phyloP scores from a whole-genome alignment of 2,113 vertebrate species.

The Etia nguti region DNA sequence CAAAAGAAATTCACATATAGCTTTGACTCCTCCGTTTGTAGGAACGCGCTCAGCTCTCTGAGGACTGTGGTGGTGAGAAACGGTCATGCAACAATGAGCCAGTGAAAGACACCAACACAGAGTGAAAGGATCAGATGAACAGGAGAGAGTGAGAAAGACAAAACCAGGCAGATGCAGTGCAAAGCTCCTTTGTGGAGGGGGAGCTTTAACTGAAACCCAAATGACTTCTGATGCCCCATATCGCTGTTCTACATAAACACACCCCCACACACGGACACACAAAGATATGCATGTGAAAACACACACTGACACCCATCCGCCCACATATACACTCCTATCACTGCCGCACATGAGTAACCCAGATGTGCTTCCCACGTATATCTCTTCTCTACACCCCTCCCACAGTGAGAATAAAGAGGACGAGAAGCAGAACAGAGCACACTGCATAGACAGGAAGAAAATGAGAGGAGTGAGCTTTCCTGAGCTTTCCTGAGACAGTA shows the following conservation, averaged over 20 bases:
- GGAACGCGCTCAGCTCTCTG: not conserved
- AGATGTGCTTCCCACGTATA: slow-evolving; percentile 49
- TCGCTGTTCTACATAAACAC: slow-evolving; percentile 21
- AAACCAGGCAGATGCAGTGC: not conserved
- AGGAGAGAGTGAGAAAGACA: not conserved
- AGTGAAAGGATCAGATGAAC: not conserved
- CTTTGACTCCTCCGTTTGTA: not conserved
- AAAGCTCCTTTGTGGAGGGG: slow-evolving; percentile 40
- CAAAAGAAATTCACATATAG: not conserved
- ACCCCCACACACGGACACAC: not conserved
- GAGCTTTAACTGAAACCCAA: slow-evolving; percentile 18
- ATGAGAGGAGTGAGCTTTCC: not conserved
- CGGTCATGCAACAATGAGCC: slow-evolving; percentile 24
- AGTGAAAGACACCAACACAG: not conserved
- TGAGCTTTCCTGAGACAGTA: not conserved
- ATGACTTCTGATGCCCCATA: slow-evolving; percentile 14
- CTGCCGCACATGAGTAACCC: slow-evolving; percentile 47
- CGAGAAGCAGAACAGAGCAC: not conserved
- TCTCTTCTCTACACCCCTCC: slow-evolving; percentile 1
- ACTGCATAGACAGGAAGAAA: not conserved
- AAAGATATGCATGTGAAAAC: not conserved
- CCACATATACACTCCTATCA: slow-evolving; percentile 20
- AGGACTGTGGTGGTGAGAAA: not conserved
- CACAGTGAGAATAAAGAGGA: not conserved
- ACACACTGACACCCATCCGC: slow-evolving; percentile 1